A percentile compares a stretch with the other conserved stretches of the same genome.
Evolutionary conservation across 2,113 vertebrate species (phyloP).

Genomic region (Cisticola juncidis): DNA sequence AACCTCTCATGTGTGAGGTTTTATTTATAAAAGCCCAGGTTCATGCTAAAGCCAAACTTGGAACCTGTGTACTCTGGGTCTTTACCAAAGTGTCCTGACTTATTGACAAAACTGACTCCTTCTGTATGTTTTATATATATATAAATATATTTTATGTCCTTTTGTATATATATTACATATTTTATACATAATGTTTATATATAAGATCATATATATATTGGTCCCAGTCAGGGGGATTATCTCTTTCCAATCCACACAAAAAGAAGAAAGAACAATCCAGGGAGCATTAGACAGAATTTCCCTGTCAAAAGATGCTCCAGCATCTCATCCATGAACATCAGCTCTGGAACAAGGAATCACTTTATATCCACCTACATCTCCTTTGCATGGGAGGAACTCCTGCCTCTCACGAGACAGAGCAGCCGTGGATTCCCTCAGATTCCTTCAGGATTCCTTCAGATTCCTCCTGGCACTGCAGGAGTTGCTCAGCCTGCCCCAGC

Average conservation of each 20-base stretch:
- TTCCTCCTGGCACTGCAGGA: background rate
- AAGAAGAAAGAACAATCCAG: background rate
- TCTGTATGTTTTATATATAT: no score
- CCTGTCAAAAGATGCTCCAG: background rate
- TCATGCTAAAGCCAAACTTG: background rate
- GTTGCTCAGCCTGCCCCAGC: background rate
- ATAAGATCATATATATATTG: rapidly evolving
- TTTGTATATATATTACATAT: background rate
- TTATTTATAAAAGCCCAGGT: rapidly evolving
- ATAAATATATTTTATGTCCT: background rate
- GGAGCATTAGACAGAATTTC: background rate
- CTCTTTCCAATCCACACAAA: background rate
- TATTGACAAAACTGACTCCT: background rate
- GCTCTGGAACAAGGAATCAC: background rate
- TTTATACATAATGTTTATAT: background rate
- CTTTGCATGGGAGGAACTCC: background rate
- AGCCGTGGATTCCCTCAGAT: background rate
- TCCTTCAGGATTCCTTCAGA: background rate
- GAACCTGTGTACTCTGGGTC: background rate
- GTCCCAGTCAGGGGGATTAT: background rate
- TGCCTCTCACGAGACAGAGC: background rate
- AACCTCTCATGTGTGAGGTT: rapidly evolving
- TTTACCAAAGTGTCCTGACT: background rate
- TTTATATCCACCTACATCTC: background rate
- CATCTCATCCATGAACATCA: background rate